Conservation (phyloP, 1,140 invertebrate species). For the Hyles euphorbiae region DNA sequence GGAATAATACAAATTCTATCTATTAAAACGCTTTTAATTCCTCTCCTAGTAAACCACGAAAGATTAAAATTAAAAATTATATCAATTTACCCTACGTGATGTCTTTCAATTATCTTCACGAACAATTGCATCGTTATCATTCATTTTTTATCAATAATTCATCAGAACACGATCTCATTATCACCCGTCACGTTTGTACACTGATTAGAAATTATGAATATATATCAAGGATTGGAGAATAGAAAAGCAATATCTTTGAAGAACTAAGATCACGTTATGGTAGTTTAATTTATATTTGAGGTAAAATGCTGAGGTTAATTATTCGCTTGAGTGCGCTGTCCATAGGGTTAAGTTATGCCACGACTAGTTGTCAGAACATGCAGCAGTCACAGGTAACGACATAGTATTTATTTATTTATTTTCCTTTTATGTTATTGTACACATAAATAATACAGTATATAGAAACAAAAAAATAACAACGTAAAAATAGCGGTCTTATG, state of each 20-base stretch:
- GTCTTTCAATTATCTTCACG: no score
- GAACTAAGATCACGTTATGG: background rate
- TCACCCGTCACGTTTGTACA: constrained; percentile 18
- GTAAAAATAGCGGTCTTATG: no score
- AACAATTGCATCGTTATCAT: background rate
- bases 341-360: constrained; percentile 34
- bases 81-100: background rate
- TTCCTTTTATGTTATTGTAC: background rate
- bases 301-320: constrained; percentile 31
- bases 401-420: constrained; percentile 9
- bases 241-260: background rate
- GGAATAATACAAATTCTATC: no score
- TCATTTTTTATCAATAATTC: background rate
- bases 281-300: background rate
- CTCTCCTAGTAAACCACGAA: no score
- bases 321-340: constrained; percentile 31
- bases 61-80: background rate
- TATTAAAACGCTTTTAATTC: no score
- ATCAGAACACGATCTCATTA: constrained; percentile 3
- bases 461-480: no score
- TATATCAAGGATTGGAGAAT: constrained; percentile 21
- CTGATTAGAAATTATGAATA: constrained; percentile 26
- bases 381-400: constrained; percentile 54
- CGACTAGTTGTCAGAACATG: constrained; percentile 33
- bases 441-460: background rate